Conservation (phyloP, 2,113 vertebrate species). For the Tetraodon nigroviridis region DNA sequence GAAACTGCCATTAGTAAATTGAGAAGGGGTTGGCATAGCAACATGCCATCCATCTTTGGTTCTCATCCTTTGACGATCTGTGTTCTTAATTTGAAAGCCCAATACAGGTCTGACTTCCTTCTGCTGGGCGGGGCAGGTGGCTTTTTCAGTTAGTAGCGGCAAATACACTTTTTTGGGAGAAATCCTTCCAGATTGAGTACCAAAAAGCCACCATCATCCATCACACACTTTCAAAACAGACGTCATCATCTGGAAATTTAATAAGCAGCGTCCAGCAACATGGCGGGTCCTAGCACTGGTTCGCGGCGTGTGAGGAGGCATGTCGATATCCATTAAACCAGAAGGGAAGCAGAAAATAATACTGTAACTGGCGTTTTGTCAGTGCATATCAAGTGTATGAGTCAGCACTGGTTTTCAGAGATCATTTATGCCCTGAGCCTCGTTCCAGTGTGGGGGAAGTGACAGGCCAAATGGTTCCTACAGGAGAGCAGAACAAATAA, state of each 20-base stretch:
- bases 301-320: constrained; percentile 27
- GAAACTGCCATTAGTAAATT: too few relatives aligned
- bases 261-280: constrained; percentile 7
- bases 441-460: constrained; percentile 26
- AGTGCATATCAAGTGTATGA: constrained; percentile 40
- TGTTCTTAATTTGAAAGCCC: background rate
- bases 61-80: background rate
- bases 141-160: too few relatives aligned
- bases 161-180: background rate
- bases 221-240: background rate
- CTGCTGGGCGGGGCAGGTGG: too few relatives aligned
- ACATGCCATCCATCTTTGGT: background rate
- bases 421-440: constrained; percentile 26
- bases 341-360: constrained; percentile 15
- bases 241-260: background rate
- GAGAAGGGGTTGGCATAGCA: too few relatives aligned
- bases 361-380: constrained; percentile 37
- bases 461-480: constrained; percentile 39
- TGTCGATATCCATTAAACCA: constrained; percentile 26
- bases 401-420: constrained; percentile 29
- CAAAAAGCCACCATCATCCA: background rate
- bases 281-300: background rate
- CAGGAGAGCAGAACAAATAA: constrained; percentile 25
- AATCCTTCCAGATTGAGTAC: background rate
- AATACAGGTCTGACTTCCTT: background rate